Evolutionary conservation across 2,888 invertebrate genomes (phyloP).

Genomic region (Choristoneura rosaceana): DNA sequence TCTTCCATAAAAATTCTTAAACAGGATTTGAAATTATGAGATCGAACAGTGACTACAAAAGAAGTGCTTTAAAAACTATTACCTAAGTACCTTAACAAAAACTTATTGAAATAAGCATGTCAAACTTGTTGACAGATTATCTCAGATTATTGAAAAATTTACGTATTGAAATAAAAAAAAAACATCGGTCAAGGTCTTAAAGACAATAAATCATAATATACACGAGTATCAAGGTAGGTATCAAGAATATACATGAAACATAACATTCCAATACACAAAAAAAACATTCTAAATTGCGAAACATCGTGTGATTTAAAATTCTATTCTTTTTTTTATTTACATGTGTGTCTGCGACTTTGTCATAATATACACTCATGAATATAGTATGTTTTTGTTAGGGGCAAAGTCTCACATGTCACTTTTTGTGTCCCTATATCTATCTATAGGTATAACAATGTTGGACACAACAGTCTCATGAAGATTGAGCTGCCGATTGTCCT

Average conservation of each 20-base stretch:
- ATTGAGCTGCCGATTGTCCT: too few species aligned
- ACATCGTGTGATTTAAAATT: background rate
- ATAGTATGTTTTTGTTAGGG: background rate
- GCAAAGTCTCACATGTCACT: too few species aligned
- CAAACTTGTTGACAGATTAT: background rate
- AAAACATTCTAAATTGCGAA: background rate
- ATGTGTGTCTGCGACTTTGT: background rate
- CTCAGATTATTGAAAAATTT: background rate
- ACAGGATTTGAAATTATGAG: too few species aligned
- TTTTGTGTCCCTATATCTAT: too few species aligned
- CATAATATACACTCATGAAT: background rate
- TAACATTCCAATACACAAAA: background rate
- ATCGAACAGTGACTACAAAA: too few species aligned
- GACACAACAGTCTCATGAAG: too few species aligned
- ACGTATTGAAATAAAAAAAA: background rate
- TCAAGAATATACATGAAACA: background rate
- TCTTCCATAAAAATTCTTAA: too few species aligned
- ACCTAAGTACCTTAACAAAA: too few species aligned
- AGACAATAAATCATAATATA: background rate
- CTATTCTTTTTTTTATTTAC: constrained; percentile 1
- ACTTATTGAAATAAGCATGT: background rate
- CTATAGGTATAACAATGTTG: too few species aligned
- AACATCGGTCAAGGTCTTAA: background rate
- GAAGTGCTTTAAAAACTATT: too few species aligned
- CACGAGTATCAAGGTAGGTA: too few species aligned